Evolutionary conservation across 2,888 invertebrate genomes (phyloP).

Genomic region (Callimorpha dominula): DNA sequence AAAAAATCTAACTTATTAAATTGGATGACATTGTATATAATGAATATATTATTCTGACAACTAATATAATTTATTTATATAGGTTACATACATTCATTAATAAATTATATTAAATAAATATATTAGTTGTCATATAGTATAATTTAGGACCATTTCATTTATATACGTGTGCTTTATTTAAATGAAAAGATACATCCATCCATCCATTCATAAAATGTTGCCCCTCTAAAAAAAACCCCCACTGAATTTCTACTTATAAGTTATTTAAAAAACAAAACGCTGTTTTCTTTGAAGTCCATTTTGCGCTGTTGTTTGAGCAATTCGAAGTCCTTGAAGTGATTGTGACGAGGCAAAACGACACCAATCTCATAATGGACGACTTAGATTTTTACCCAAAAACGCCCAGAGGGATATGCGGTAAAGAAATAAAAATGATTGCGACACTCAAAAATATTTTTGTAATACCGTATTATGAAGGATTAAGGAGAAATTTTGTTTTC

Average conservation of each 20-base stretch:
- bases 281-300: constrained; percentile 13
- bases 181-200: no score
- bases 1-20: no score
- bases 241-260: background rate
- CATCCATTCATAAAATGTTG: background rate
- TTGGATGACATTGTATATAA: no score
- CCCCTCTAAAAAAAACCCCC: background rate
- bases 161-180: no score
- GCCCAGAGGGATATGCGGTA: constrained; percentile 5
- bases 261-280: constrained; percentile 3
- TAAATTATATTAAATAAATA: no score
- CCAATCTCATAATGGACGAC: constrained; percentile 64
- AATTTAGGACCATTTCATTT: no score
- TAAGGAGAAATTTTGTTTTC: constrained; percentile 9
- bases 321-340: constrained; percentile 13
- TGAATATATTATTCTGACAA: no score
- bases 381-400: constrained; percentile 32
- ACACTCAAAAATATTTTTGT: constrained; percentile 11
- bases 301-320: constrained; percentile 1
- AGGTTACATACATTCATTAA: no score
- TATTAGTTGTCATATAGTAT: no score
- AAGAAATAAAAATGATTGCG: constrained; percentile 16
- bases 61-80: no score
- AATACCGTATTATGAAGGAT: constrained; percentile 3
- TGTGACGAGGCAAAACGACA: constrained; percentile 19